These are phyloP conservation scores for Paralichthys olivaceus DNA, from an alignment of 2,113 vertebrate genomes.

Conservation along the genomic window DNA sequence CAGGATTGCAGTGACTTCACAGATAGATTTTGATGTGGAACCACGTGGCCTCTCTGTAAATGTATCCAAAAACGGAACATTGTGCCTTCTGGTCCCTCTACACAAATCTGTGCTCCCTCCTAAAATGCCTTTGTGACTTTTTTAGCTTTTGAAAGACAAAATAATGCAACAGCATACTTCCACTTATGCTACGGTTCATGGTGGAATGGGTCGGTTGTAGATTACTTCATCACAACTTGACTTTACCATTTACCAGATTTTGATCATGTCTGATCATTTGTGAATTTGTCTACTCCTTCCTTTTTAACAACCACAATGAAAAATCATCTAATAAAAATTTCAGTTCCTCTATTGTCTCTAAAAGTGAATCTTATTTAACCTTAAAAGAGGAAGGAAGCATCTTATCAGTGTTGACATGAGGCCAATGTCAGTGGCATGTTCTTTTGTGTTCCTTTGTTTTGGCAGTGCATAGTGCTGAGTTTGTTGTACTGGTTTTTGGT, in stretches of 20 bases:
- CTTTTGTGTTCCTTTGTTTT: conserved; percentile 8
- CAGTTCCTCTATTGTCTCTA: background rate
- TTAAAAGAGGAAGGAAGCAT: conserved; percentile 40
- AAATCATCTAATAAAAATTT: background rate
- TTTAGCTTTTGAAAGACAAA: conserved; percentile 33
- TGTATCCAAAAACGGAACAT: conserved; percentile 51
- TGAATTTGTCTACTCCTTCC: conserved; percentile 11
- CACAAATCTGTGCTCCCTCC: conserved; percentile 26
- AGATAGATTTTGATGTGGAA: conserved; percentile 25
- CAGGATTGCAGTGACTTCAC: conserved; percentile 16
- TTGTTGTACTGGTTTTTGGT: conserved; percentile 32
- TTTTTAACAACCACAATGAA: background rate
- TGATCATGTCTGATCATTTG: conserved; percentile 5
- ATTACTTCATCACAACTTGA: conserved; percentile 5
- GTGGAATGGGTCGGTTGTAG: conserved; percentile 9
- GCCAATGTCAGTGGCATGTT: conserved; percentile 10
- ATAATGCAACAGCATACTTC: conserved; percentile 26
- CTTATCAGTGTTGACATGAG: conserved; percentile 30
- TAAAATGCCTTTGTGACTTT: conserved; percentile 19
- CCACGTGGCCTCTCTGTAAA: conserved; percentile 19
- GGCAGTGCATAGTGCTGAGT: background rate
- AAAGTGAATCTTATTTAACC: conserved; percentile 14
- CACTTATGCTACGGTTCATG: conserved; percentile 14
- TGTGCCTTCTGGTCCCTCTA: conserved; percentile 63
- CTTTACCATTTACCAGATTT: background rate